These are phyloP conservation scores for Holacanthus passer DNA, from an alignment of 2,113 vertebrate genomes.

Conservation along the genomic window DNA sequence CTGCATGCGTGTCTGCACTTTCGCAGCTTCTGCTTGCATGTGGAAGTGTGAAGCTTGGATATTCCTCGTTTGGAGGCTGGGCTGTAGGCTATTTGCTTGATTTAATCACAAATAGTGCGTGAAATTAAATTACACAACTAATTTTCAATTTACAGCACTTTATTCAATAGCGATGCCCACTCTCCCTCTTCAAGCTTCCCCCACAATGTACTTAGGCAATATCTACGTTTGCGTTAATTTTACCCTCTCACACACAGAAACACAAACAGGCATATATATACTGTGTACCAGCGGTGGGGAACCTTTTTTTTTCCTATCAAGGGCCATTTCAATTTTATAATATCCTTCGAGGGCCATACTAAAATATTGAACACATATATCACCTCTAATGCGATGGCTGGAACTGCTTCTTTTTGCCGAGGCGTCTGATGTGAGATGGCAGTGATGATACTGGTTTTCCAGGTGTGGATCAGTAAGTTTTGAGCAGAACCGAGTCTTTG, in stretches of 20 bases:
- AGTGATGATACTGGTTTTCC: too few relatives aligned
- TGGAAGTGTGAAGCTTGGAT: constrained; percentile 42
- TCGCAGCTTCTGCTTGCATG: constrained; percentile 38
- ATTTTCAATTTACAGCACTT: constrained; percentile 74
- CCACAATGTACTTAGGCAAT: constrained; percentile 22
- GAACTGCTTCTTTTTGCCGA: too few relatives aligned
- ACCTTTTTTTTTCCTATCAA: too few relatives aligned
- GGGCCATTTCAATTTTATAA: too few relatives aligned
- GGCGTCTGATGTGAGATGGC: too few relatives aligned
- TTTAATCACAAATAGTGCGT: constrained; percentile 79
- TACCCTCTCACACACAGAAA: not conserved
- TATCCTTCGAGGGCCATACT: too few relatives aligned
- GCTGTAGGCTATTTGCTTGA: constrained; percentile 69
- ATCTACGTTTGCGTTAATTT: constrained; percentile 26
- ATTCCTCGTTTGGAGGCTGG: constrained; percentile 47
- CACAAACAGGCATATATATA: not conserved
- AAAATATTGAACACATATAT: too few relatives aligned
- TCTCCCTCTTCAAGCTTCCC: constrained; percentile 45
- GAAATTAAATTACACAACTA: constrained; percentile 75
- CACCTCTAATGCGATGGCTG: too few relatives aligned
- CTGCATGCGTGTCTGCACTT: not conserved
- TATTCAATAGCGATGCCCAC: constrained; percentile 61
- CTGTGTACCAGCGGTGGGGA: not conserved
- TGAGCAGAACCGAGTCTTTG: too few relatives aligned
- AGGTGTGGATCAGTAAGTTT: too few relatives aligned